These are phyloP conservation scores for Pecten maximus DNA, from an alignment of 2,888 invertebrate species.

Conservation along the genomic window DNA sequence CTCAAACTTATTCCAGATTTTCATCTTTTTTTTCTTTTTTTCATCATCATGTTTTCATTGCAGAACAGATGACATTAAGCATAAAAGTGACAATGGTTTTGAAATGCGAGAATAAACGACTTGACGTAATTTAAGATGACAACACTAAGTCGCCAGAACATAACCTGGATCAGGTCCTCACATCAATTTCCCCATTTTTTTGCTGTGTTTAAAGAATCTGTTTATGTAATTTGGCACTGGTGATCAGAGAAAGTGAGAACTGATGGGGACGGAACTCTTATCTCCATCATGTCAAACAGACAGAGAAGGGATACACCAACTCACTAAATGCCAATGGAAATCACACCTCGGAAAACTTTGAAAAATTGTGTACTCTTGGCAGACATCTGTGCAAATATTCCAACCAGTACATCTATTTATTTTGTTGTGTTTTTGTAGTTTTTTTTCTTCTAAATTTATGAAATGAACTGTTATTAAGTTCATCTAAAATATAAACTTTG, in stretches of 20 bases:
- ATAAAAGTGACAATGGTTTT: background rate
- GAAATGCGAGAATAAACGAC: conserved; percentile 13
- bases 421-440: no score
- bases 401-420: background rate
- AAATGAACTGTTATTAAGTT: no score
- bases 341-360: conserved; percentile 15
- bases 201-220: background rate
- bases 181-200: background rate
- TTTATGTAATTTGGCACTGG: conserved; percentile 3
- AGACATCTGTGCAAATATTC: conserved; percentile 2
- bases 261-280: background rate
- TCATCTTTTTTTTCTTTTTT: no score
- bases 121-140: background rate
- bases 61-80: background rate
- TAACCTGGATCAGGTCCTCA: background rate
- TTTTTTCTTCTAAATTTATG: no score
- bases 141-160: background rate
- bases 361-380: background rate
- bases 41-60: background rate
- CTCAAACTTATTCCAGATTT: background rate
- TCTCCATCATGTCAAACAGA: background rate
- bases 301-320: background rate
- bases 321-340: background rate
- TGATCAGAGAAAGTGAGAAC: background rate
- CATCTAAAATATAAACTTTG: no score